Percentiles rank a stretch among this genome's conserved stretches.
These are phyloP conservation scores for Micromys minutus DNA, from an alignment of 2,113 vertebrate genomes.

Conservation along the genomic window DNA sequence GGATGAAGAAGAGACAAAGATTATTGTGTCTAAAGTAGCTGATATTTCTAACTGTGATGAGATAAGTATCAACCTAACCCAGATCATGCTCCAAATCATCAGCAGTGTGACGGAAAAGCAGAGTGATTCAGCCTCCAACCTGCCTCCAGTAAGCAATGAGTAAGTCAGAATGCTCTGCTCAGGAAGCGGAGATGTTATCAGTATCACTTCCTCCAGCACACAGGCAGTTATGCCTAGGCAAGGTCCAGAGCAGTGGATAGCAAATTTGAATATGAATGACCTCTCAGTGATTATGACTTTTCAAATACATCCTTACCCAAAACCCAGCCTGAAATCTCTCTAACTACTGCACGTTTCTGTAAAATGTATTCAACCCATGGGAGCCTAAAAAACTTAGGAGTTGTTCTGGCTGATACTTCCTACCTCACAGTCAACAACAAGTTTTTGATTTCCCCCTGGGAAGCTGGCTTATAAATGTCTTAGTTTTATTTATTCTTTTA, in stretches of 20 bases:
- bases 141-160: slow-evolving; percentile 77
- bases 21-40: slow-evolving; percentile 81
- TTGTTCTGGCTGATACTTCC: neutral
- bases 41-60: slow-evolving; percentile 76
- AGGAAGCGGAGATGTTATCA: slow-evolving; percentile 6
- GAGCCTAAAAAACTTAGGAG: neutral
- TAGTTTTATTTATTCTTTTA: neutral
- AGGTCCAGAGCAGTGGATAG: neutral
- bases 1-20: slow-evolving; percentile 73
- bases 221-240: neutral
- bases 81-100: slow-evolving; percentile 74
- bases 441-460: neutral
- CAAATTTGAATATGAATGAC: neutral
- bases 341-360: neutral
- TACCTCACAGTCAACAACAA: neutral
- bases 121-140: slow-evolving; percentile 22
- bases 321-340: neutral
- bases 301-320: neutral
- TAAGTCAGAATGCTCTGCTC: slow-evolving; percentile 73
- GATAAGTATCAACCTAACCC: slow-evolving; percentile 71
- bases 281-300: neutral
- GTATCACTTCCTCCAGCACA: neutral
- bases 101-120: slow-evolving; percentile 74
- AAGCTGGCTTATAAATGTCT: neutral
- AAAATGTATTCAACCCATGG: neutral